These are phyloP conservation scores for Syrmaticus mikado DNA, from an alignment of 2,113 vertebrate species.

Conservation along the genomic window DNA sequence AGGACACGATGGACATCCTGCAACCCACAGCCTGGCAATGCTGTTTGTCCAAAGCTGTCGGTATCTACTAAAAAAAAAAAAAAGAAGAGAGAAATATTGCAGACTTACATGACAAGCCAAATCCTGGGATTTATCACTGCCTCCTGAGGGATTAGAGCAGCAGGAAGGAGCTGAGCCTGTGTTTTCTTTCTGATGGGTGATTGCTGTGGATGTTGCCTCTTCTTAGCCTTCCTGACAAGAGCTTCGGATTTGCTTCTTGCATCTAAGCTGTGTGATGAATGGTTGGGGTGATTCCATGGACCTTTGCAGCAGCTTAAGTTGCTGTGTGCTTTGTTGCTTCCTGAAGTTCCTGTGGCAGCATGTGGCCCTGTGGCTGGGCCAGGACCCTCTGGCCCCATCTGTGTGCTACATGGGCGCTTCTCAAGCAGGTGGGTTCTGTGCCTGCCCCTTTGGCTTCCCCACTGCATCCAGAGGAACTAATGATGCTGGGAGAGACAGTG, in stretches of 20 bases:
- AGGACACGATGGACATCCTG: not conserved
- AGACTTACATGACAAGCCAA: conserved; percentile 13
- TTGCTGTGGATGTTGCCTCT: not conserved
- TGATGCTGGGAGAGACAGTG: not conserved
- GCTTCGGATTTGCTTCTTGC: not conserved
- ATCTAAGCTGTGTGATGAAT: not conserved
- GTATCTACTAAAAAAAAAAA: not conserved
- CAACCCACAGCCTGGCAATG: not conserved
- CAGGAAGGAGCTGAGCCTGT: conserved; percentile 2
- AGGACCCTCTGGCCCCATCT: not conserved
- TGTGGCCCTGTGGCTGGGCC: accelerated
- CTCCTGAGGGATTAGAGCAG: conserved; percentile 23
- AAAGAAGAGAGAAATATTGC: not conserved
- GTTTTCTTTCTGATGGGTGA: conserved; percentile 11
- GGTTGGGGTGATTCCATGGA: not conserved
- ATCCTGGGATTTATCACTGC: conserved; percentile 32
- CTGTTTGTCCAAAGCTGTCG: not conserved
- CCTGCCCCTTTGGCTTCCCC: not conserved
- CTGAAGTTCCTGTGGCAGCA: accelerated
- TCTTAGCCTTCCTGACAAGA: not conserved
- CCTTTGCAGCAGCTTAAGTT: not conserved
- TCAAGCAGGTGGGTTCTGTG: not conserved
- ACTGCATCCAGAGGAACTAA: not conserved
- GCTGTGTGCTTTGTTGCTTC: not conserved
- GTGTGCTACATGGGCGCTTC: not conserved